Percentiles rank a stretch among this genome's conserved stretches.
Conservation (phyloP, 2,888 invertebrate genomes). For the Chrysolina americana region DNA sequence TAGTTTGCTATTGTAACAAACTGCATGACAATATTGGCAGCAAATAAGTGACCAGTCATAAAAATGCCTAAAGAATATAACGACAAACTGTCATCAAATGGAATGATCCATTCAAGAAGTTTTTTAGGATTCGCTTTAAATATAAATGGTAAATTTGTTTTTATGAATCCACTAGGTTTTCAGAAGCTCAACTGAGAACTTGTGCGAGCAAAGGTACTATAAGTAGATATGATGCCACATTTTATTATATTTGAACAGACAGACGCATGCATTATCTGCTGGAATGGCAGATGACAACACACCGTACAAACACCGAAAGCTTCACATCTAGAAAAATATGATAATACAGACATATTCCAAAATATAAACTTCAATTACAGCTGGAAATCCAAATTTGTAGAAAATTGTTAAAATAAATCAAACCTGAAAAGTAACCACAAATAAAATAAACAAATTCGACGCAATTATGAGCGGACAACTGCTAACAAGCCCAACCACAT, state of each 20-base stretch:
- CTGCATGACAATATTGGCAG: background rate
- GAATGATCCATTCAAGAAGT: too few species aligned
- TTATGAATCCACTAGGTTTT: too few species aligned
- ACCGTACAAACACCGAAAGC: constrained; percentile 28
- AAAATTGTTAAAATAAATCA: constrained; percentile 27
- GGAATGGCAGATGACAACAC: constrained; percentile 8
- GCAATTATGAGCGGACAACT: constrained; percentile 62
- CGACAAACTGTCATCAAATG: background rate
- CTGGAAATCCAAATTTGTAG: constrained; percentile 49
- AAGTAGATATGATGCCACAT: background rate
- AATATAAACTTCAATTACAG: constrained; percentile 65
- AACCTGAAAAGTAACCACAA: constrained; percentile 32
- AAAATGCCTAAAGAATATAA: too few species aligned
- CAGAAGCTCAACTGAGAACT: too few species aligned
- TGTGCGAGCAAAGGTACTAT: background rate
- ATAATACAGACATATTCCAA: constrained; percentile 8
- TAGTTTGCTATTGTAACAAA: background rate
- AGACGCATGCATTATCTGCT: constrained; percentile 11
- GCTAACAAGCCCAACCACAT: constrained; percentile 61
- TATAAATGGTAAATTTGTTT: too few species aligned
- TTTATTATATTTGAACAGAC: constrained; percentile 8
- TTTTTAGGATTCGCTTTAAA: too few species aligned
- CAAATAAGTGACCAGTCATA: too few species aligned
- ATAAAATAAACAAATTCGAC: constrained; percentile 51
- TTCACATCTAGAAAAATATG: constrained; percentile 6